Conservation (phyloP, 1,140 invertebrate genomes). For the Leptoteleia sp. region DNA sequence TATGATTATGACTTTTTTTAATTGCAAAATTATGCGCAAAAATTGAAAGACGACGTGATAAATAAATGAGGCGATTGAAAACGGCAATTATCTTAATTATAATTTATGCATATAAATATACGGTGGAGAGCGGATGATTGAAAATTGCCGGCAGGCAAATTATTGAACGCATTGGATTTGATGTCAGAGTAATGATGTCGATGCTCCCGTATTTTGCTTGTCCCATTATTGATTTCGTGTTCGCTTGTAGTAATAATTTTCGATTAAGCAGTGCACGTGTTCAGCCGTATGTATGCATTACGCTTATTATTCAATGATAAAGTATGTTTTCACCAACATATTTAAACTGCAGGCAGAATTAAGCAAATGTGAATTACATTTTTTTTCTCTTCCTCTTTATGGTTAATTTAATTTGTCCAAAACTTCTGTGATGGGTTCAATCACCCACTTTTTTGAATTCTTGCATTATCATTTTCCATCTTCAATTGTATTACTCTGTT, state of each 20-base stretch:
- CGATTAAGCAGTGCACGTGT: conserved; percentile 27
- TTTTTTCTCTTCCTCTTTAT: background rate
- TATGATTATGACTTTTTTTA: too few relatives aligned
- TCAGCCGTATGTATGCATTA: conserved; percentile 10
- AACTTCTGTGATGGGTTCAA: too few relatives aligned
- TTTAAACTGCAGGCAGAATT: background rate
- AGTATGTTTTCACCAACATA: conserved; percentile 9
- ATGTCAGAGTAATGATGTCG: conserved; percentile 19
- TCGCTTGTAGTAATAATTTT: conserved; percentile 32
- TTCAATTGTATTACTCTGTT: too few relatives aligned
- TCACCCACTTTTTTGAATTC: too few relatives aligned
- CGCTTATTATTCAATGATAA: conserved; percentile 16
- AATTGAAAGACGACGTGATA: background rate
- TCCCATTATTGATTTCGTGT: conserved; percentile 27
- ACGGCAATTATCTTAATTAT: too few relatives aligned
- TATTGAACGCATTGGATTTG: conserved; percentile 6
- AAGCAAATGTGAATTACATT: conserved; percentile 1
- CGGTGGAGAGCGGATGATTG: background rate
- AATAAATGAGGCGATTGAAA: background rate
- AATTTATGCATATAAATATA: background rate
- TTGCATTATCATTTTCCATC: too few relatives aligned
- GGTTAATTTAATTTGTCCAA: too few relatives aligned
- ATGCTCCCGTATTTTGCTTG: conserved; percentile 23
- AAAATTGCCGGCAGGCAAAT: conserved; percentile 7
- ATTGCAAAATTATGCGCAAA: too few relatives aligned